These are phyloP conservation scores for Tangara arthus DNA, from an alignment of 2,797 vertebrate species.

Conservation along the genomic window DNA sequence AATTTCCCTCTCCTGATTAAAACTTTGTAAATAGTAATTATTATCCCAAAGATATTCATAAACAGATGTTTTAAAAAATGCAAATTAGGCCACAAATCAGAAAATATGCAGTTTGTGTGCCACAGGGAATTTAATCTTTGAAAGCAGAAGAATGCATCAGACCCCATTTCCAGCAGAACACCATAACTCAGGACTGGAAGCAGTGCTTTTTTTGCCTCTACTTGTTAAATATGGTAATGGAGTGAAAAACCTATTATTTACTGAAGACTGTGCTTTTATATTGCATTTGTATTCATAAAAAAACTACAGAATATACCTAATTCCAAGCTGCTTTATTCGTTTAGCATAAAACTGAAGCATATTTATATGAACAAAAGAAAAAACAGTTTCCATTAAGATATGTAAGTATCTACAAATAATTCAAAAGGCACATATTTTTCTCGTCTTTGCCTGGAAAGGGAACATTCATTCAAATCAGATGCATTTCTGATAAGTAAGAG, in stretches of 20 bases:
- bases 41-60: conserved; percentile 62
- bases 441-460: neutral
- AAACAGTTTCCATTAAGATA: neutral
- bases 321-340: conserved; percentile 1
- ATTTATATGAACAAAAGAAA: neutral
- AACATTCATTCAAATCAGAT: neutral
- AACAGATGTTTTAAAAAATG: conserved; percentile 60
- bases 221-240: conserved; percentile 47
- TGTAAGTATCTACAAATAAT: neutral
- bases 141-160: conserved; percentile 36
- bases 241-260: conserved; percentile 30
- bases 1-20: conserved; percentile 31
- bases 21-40: conserved; percentile 67
- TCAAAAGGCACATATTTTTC: neutral
- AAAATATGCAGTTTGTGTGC: conserved; percentile 9
- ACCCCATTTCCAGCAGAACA: neutral
- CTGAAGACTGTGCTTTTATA: neutral
- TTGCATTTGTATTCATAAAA: conserved; percentile 30
- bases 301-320: neutral
- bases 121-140: conserved; percentile 33
- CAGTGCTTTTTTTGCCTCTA: neutral
- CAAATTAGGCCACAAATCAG: conserved; percentile 36
- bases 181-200: neutral
- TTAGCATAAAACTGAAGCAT: neutral
- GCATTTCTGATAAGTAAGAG: neutral